phyloP scores from a whole-genome alignment of 2,888 invertebrate genomes.

The Nomada lathburiana region DNA sequence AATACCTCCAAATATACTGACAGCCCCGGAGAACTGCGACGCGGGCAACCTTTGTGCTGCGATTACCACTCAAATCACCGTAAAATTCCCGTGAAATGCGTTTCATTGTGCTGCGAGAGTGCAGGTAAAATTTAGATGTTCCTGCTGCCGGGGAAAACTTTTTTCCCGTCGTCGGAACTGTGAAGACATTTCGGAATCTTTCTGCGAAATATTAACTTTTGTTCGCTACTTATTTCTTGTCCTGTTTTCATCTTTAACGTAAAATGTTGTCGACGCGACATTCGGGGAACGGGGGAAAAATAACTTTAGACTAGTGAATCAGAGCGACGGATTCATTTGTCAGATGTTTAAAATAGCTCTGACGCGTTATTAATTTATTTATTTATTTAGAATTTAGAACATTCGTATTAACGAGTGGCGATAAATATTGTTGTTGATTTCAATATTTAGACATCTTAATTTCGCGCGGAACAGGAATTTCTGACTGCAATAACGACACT shows the following conservation, averaged over 20 bases:
- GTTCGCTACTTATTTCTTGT: background rate
- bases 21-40: constrained; percentile 64
- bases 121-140: constrained; percentile 68
- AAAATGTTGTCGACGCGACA: too few species aligned
- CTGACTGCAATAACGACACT: too few species aligned
- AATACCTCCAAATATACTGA: constrained; percentile 64
- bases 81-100: constrained; percentile 80
- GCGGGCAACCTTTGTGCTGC: constrained; percentile 77
- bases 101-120: constrained; percentile 72
- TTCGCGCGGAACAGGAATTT: too few species aligned
- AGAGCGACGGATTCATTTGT: too few species aligned
- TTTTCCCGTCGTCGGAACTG: background rate
- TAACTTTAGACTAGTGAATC: background rate
- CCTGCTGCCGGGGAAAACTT: constrained; percentile 50
- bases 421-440: too few species aligned
- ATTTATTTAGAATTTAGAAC: too few species aligned
- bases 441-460: too few species aligned
- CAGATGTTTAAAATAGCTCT: too few species aligned
- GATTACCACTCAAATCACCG: constrained; percentile 82
- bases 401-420: too few species aligned
- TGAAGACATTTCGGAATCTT: constrained; percentile 4
- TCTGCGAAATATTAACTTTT: background rate
- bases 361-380: too few species aligned
- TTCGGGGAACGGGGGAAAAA: background rate
- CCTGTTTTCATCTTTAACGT: background rate